Evolutionary conservation across 2,113 vertebrate genomes (phyloP).

Genomic region (Muscicapa adusta): DNA sequence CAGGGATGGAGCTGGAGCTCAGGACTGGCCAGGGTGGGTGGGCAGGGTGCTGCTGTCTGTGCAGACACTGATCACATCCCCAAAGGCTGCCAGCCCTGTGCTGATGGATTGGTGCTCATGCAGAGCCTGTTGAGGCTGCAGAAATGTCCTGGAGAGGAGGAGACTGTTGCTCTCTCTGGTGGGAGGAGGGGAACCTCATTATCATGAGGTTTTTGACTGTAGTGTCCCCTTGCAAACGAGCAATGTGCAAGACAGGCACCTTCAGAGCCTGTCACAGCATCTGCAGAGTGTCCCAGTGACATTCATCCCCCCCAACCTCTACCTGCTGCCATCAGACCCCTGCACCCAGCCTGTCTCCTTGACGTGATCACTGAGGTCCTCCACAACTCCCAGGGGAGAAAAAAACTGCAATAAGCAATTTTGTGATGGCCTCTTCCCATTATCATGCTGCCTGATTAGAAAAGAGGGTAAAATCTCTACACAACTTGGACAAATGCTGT

Average conservation of each 20-base stretch:
- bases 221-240: not conserved
- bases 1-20: not conserved
- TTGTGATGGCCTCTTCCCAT: not conserved
- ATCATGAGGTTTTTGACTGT: not conserved
- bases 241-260: not conserved
- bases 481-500: fast-evolving
- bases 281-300: not conserved
- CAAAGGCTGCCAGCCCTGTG: not conserved
- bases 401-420: not conserved
- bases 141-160: not conserved
- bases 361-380: not conserved
- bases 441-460: not conserved
- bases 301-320: not conserved
- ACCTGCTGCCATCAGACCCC: not conserved
- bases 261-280: not conserved
- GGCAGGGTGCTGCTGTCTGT: not conserved
- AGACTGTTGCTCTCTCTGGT: not conserved
- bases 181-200: not conserved
- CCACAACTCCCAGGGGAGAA: not conserved
- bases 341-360: not conserved
- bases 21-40: fast-evolving
- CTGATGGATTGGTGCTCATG: fast-evolving
- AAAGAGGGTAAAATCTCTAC: not conserved
- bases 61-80: not conserved
- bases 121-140: not conserved